phyloP scores from a whole-genome alignment of 1,140 invertebrate genomes.

The Andricus grossulariae region DNA sequence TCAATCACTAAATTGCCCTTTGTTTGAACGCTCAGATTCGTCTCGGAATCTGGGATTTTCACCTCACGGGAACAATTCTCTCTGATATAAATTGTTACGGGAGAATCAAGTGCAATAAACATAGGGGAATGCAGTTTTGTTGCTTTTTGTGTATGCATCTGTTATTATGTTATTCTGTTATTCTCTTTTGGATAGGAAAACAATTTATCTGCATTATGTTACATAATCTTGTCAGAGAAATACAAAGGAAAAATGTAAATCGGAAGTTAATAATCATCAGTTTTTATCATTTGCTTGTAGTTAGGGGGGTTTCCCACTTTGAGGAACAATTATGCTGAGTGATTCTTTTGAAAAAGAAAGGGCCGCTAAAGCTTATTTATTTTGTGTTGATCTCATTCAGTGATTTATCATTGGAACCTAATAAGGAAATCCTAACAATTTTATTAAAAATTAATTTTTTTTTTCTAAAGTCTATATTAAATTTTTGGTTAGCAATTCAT shows the following conservation, averaged over 20 bases:
- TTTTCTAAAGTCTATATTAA: no score
- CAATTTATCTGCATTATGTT: slow-evolving; percentile 9
- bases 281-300: not conserved
- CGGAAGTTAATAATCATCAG: not conserved
- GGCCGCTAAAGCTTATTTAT: no score
- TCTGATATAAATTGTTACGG: slow-evolving; percentile 24
- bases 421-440: no score
- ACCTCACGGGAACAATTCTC: slow-evolving; percentile 17
- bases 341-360: no score
- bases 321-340: no score
- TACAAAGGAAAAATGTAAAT: not conserved
- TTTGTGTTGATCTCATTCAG: no score
- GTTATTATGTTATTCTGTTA: not conserved
- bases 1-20: slow-evolving; percentile 33
- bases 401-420: no score
- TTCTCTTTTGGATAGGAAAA: not conserved
- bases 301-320: no score
- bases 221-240: not conserved
- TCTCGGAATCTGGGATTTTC: slow-evolving; percentile 25
- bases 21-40: slow-evolving; percentile 35
- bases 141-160: not conserved
- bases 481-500: no score
- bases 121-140: slow-evolving; percentile 24
- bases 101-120: slow-evolving; percentile 21
- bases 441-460: no score